Conservation (phyloP, 2,888 invertebrate species). For the Andrena trimmerana region DNA sequence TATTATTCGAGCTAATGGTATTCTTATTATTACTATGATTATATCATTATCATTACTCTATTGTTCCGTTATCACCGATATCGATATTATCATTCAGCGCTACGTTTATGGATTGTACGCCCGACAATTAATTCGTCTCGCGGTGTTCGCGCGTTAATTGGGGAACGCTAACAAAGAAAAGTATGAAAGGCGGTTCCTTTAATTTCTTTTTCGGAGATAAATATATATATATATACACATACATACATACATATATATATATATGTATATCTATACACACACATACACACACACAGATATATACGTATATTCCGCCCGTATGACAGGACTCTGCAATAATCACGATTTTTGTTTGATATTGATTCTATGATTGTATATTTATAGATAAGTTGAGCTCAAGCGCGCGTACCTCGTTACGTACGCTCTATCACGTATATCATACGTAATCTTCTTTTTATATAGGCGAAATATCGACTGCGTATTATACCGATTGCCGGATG, state of each 20-base stretch:
- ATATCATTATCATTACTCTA: conserved; percentile 53
- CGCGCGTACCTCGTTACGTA: conserved; percentile 61
- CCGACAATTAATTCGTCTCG: conserved; percentile 39
- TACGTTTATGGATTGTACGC: conserved; percentile 41
- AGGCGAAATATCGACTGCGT: conserved; percentile 67
- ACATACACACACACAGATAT: conserved; percentile 38
- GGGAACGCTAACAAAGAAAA: conserved; percentile 52
- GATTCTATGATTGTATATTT: conserved; percentile 76
- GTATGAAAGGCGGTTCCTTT: conserved; percentile 43
- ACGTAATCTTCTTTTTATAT: conserved; percentile 63
- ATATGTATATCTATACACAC: conserved; percentile 39
- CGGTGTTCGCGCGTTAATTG: conserved; percentile 18
- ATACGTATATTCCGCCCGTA: conserved; percentile 65
- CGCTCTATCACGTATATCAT: conserved; percentile 67
- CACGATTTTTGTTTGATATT: conserved; percentile 77
- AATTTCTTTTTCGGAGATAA: conserved; percentile 59
- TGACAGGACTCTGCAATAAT: conserved; percentile 63
- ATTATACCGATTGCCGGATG: conserved; percentile 57
- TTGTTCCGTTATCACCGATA: conserved; percentile 56
- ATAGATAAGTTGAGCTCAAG: conserved; percentile 75
- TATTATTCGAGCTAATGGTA: conserved; percentile 54
- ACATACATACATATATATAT: conserved; percentile 30
- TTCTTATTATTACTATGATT: conserved; percentile 44
- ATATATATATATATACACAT: background rate
- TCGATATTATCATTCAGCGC: conserved; percentile 52